Conservation (phyloP, 2,888 invertebrate genomes). For the Stegana nigrithorax region DNA sequence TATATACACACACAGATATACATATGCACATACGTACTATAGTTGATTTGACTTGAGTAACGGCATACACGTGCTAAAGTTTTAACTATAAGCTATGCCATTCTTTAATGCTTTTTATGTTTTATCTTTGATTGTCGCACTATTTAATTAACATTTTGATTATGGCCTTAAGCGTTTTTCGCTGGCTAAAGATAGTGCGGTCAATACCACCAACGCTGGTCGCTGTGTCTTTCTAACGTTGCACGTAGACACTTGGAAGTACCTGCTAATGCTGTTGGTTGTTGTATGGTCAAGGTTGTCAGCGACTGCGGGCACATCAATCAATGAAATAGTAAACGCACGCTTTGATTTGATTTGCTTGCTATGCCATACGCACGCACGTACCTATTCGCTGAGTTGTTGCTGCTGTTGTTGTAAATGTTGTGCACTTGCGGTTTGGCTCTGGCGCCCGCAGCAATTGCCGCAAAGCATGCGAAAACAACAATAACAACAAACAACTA, state of each 20-base stretch:
- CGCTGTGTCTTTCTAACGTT: neutral
- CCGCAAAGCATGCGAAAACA: neutral
- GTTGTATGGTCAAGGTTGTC: conserved; percentile 51
- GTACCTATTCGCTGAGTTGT: neutral
- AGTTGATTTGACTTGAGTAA: neutral
- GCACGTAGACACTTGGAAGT: too few relatives aligned
- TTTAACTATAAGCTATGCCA: too few relatives aligned
- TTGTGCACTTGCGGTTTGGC: neutral
- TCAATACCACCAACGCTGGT: neutral
- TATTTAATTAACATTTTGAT: neutral
- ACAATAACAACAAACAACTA: too few relatives aligned
- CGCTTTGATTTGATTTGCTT: too few relatives aligned
- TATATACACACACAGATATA: neutral
- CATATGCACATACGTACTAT: neutral
- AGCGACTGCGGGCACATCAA: conserved; percentile 50
- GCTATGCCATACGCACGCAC: too few relatives aligned
- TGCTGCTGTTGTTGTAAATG: conserved; percentile 23
- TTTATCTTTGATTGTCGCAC: neutral
- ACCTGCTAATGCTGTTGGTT: too few relatives aligned
- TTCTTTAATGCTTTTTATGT: neutral
- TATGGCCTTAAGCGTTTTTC: conserved; percentile 5
- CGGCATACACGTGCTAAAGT: conserved; percentile 53
- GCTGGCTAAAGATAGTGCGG: neutral
- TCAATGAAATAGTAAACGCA: conserved; percentile 45
- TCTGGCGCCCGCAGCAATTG: neutral